Evolutionary conservation across 2,113 vertebrate species (phyloP).

Genomic region (Himantopus leucocephalus): DNA sequence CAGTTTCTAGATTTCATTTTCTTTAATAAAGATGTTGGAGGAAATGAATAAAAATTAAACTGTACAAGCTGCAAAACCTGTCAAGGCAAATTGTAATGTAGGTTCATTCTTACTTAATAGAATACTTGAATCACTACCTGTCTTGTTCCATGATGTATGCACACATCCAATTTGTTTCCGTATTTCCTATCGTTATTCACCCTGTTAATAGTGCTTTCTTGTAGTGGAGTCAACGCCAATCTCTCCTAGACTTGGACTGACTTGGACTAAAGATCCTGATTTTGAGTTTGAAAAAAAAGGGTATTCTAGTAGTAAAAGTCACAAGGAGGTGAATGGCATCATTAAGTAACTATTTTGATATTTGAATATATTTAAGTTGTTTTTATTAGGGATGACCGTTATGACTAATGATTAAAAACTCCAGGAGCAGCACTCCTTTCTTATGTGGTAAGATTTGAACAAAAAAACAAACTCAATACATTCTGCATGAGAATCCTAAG

Average conservation of each 20-base stretch:
- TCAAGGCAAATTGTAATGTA: neutral
- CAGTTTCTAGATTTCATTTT: neutral
- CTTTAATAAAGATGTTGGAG: neutral
- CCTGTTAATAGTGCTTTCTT: neutral
- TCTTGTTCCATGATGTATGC: neutral
- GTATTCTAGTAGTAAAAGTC: neutral
- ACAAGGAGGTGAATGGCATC: neutral
- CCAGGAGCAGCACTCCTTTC: neutral
- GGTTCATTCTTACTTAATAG: neutral
- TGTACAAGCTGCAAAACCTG: neutral
- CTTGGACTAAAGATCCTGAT: neutral
- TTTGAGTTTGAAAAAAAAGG: neutral
- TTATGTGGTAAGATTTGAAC: neutral
- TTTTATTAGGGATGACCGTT: neutral
- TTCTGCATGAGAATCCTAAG: neutral
- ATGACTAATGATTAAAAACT: neutral
- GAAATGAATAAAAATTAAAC: neutral
- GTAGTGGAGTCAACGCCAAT: neutral
- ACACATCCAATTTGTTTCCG: rapidly evolving
- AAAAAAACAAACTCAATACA: neutral
- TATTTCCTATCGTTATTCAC: neutral
- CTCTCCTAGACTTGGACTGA: neutral
- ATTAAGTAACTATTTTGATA: neutral
- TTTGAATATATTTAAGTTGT: neutral
- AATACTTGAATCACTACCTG: neutral